A percentile compares a stretch with the other conserved stretches of the same genome.
Conservation (phyloP, 1,140 invertebrate genomes). For the Anastrepha ludens region DNA sequence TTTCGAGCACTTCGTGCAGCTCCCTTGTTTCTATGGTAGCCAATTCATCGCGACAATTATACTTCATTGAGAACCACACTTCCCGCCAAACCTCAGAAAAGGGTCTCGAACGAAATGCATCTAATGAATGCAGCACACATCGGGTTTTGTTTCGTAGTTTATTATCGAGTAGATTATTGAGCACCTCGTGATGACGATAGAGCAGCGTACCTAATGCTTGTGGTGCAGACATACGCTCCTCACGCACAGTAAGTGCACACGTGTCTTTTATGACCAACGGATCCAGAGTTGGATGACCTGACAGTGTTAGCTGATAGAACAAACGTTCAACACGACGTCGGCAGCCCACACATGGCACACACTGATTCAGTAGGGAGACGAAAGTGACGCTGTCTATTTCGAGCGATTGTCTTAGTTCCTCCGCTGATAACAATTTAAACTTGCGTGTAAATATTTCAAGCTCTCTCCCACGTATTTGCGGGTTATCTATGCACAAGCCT, state of each 20-base stretch:
- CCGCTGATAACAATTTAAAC: conserved; percentile 84
- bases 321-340: conserved; percentile 90
- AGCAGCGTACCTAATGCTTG: conserved; percentile 87
- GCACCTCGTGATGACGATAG: conserved; percentile 87
- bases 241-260: conserved; percentile 84
- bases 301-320: conserved; percentile 87
- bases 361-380: conserved; percentile 87
- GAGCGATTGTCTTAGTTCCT: conserved; percentile 87
- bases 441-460: conserved; percentile 89
- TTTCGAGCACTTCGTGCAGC: conserved; percentile 88
- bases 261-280: conserved; percentile 83
- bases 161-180: conserved; percentile 86
- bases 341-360: conserved; percentile 94
- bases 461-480: conserved; percentile 85
- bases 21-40: conserved; percentile 89
- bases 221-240: conserved; percentile 85
- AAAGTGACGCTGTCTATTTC: conserved; percentile 89
- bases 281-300: conserved; percentile 88
- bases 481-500: conserved; percentile 86
- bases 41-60: conserved; percentile 88
- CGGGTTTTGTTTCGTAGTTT: conserved; percentile 91
- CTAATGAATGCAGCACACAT: conserved; percentile 90
- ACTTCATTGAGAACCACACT: conserved; percentile 91
- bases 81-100: conserved; percentile 83
- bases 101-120: conserved; percentile 86